These are phyloP conservation scores for Hymenopus coronatus DNA, from an alignment of 2,888 invertebrate genomes.

Conservation along the genomic window DNA sequence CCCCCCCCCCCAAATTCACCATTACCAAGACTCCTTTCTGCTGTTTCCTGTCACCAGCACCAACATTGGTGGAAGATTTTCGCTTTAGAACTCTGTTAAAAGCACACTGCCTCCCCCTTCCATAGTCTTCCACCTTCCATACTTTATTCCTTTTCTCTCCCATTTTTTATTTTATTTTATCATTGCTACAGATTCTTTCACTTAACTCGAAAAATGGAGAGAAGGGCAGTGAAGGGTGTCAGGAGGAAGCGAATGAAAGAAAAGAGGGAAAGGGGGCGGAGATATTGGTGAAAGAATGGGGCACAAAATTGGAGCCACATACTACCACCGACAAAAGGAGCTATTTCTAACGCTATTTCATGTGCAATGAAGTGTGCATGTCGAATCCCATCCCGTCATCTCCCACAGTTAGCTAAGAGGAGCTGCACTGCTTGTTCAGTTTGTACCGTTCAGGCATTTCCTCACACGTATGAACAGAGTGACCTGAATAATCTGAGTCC, in stretches of 20 bases:
- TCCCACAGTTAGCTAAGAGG: not conserved
- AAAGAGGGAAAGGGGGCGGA: not conserved
- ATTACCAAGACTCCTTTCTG: not conserved
- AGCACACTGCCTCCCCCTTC: not conserved
- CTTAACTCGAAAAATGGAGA: slow-evolving; percentile 20
- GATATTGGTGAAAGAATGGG: slow-evolving; percentile 12
- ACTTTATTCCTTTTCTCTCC: slow-evolving; percentile 3
- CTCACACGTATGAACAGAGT: not conserved
- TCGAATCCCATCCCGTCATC: slow-evolving; percentile 7
- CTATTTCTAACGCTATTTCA: slow-evolving; percentile 32
- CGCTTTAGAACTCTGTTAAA: not conserved
- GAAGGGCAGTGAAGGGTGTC: slow-evolving; percentile 5
- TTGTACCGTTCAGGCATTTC: not conserved
- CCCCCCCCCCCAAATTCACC: not conserved
- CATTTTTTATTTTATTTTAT: slow-evolving; percentile 13
- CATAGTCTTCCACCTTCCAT: not conserved
- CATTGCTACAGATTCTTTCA: slow-evolving; percentile 29
- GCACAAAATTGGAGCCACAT: slow-evolving; percentile 29
- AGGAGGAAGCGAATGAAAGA: slow-evolving; percentile 7
- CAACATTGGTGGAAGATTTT: not conserved
- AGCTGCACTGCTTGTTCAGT: not conserved
- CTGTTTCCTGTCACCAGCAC: not conserved
- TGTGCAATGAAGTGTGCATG: slow-evolving; percentile 28
- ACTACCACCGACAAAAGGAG: slow-evolving; percentile 25
- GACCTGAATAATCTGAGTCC: not conserved